A percentile compares a stretch with the other conserved stretches of the same genome.
Evolutionary conservation across 2,888 invertebrate genomes (phyloP).

Genomic region (Dermolepida albohirtum): DNA sequence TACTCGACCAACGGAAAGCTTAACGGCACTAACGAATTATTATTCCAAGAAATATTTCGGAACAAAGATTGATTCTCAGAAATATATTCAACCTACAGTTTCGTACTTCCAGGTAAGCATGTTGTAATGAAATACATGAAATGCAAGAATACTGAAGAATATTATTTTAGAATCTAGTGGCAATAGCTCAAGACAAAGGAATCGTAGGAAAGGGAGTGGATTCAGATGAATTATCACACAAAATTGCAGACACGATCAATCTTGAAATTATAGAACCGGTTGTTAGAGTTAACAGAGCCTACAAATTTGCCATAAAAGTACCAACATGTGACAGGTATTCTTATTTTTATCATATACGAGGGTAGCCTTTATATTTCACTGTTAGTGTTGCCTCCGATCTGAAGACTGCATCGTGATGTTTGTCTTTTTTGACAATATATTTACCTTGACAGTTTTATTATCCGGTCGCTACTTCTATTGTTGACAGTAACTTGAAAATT

Average conservation of each 20-base stretch:
- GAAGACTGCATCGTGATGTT: no score
- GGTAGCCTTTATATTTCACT: no score
- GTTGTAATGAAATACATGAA: not conserved
- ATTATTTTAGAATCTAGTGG: constrained; percentile 73
- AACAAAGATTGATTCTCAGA: constrained; percentile 77
- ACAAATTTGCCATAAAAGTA: constrained; percentile 76
- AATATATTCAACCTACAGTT: constrained; percentile 81
- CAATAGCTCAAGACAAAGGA: constrained; percentile 77
- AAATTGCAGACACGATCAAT: constrained; percentile 83
- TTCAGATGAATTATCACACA: constrained; percentile 78
- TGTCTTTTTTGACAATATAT: no score
- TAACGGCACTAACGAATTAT: constrained; percentile 77
- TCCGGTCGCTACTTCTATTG: no score
- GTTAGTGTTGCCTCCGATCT: no score
- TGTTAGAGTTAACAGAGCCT: constrained; percentile 84
- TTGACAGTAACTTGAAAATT: no score
- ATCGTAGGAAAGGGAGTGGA: constrained; percentile 70
- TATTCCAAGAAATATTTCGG: constrained; percentile 77
- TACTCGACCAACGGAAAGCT: constrained; percentile 76
- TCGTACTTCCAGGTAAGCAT: constrained; percentile 73
- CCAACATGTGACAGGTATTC: constrained; percentile 76
- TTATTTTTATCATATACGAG: constrained; percentile 9
- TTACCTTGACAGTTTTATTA: no score
- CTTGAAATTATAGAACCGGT: constrained; percentile 86
- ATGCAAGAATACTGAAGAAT: not conserved